These are phyloP conservation scores for Sander lucioperca DNA, from an alignment of 2,113 vertebrate species.

Conservation along the genomic window DNA sequence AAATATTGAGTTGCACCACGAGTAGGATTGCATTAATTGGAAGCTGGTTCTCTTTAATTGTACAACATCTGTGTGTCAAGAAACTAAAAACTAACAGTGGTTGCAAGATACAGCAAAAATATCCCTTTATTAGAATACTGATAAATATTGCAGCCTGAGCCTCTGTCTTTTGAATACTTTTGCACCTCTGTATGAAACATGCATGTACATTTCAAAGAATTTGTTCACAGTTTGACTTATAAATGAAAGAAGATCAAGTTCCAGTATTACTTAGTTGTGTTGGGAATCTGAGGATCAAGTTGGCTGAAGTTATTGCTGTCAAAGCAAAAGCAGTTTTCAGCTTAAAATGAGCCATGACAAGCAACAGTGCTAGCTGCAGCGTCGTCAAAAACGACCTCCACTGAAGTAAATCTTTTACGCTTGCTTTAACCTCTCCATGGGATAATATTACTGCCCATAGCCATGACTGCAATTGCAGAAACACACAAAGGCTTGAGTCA, in stretches of 20 bases:
- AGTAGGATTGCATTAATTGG: neutral
- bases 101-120: neutral
- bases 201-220: no score
- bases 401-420: constrained; percentile 19
- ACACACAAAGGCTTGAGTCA: constrained; percentile 9
- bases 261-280: neutral
- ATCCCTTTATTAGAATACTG: neutral
- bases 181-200: no score
- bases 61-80: neutral
- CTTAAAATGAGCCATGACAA: constrained; percentile 2
- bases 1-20: neutral
- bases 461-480: constrained; percentile 10
- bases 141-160: neutral
- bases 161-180: no score
- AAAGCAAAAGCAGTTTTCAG: constrained; percentile 6
- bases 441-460: neutral
- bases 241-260: neutral
- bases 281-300: neutral
- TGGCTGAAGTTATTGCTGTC: neutral
- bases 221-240: no score
- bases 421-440: neutral
- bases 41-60: neutral
- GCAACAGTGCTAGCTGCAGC: neutral
- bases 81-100: neutral
- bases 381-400: constrained; percentile 5